Base-by-base conservation (phyloP, 2,797 vertebrate species). In the Sitta carolinensis region DNA sequence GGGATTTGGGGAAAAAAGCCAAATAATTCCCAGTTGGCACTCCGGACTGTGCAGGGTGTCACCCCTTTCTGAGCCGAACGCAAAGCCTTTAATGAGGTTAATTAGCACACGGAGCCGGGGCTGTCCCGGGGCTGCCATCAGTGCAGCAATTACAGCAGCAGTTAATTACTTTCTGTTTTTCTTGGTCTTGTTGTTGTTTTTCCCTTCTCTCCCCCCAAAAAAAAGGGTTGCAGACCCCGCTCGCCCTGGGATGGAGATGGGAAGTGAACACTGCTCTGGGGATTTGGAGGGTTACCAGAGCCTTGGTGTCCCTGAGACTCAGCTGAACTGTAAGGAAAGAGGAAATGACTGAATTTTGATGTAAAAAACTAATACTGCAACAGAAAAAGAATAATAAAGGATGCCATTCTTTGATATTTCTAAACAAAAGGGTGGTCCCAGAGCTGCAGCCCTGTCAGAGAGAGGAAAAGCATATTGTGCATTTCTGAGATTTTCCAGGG, bases 71-170 rank as follows among this genome's bases (percentile, higher is more conserved):
- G 36, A 84, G 66, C 40, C 40, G 52, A 70, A 32, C 2, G 3
- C 43, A 21, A 84, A 78, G 40, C 34, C 23, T 20, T 92, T 95
- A 87, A 89, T 9, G 34, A 93, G 69, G 40, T 80, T 89, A 85
- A 95, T 92, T 89, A 90, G 48, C 81, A 21, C 11, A 0, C 2
- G 18, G 81, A 54, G 57, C 40, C 10, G 5, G 40, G 5, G 32
- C 18, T 15, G 29, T 67, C 80, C 86, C 6, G 42, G 36, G 59
- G 86, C 62, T 70, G 38, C 23, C 72, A 11, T 55, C 21, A 62
- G 69, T 7, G 36, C 72, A 9, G 72, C 87, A 83, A 69, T 85
- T 81, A 92, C 47, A n/a, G 61, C 66, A 69, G 69, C 43, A 62
- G 43, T 69, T 62, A 62, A 54, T 59, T 50, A 40, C 25, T 74